phyloP scores from a whole-genome alignment of 2,113 vertebrate genomes.

The Trogon melanurus region DNA sequence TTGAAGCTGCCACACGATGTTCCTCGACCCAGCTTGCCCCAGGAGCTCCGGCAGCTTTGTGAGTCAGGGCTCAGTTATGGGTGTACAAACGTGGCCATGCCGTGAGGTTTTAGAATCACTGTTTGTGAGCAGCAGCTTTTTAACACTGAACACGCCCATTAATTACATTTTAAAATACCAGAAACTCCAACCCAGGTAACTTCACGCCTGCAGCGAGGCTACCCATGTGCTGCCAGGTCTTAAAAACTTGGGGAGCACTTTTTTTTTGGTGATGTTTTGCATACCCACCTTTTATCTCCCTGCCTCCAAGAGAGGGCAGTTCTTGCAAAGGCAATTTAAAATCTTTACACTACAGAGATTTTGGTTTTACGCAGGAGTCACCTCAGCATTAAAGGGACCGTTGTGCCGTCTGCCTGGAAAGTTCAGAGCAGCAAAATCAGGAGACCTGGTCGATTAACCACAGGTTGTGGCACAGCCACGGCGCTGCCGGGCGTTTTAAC shows the following conservation, averaged over 20 bases:
- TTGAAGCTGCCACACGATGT: accelerated
- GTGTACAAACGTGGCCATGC: accelerated
- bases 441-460: neutral
- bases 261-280: neutral
- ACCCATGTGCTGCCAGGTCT: neutral
- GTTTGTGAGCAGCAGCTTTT: neutral
- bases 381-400: neutral
- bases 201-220: neutral
- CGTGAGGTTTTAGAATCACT: neutral
- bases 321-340: neutral
- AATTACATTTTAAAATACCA: neutral
- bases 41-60: neutral
- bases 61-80: accelerated
- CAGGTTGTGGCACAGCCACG: neutral
- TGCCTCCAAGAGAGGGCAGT: neutral
- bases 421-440: neutral
- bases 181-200: neutral
- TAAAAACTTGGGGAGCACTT: neutral
- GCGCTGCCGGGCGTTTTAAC: neutral
- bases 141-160: neutral
- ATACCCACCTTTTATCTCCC: neutral
- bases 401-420: neutral
- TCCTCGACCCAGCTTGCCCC: neutral
- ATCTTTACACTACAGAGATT: neutral
- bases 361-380: neutral